phyloP scores from a whole-genome alignment of 2,888 invertebrate genomes.

The Junonia oenone region DNA sequence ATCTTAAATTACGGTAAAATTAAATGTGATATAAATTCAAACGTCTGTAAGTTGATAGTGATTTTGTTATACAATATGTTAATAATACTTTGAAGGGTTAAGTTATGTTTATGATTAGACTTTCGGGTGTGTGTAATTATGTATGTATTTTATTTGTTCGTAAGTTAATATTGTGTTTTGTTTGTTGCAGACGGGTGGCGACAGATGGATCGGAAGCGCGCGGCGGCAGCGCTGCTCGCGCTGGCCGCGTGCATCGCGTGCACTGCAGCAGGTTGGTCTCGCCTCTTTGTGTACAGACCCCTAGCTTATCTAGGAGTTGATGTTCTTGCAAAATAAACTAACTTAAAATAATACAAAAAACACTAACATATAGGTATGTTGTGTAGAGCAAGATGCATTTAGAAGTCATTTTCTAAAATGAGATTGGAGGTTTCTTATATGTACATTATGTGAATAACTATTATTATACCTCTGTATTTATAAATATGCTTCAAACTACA shows the following conservation, averaged over 20 bases:
- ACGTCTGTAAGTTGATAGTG: background rate
- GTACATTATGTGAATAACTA: too few relatives aligned
- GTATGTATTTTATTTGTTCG: background rate
- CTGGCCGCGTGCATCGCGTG: slow-evolving; percentile 73
- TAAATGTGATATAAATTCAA: background rate
- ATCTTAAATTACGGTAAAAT: background rate
- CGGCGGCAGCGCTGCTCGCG: slow-evolving; percentile 77
- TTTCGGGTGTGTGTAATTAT: background rate
- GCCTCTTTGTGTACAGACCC: background rate
- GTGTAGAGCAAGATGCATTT: too few relatives aligned
- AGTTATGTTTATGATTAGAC: background rate
- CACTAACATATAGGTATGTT: too few relatives aligned
- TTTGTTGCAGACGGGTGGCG: slow-evolving; percentile 67
- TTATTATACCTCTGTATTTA: too few relatives aligned
- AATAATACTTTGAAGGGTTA: background rate
- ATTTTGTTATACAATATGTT: background rate
- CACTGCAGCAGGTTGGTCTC: slow-evolving; percentile 61
- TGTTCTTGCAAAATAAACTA: too few relatives aligned
- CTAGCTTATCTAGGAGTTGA: too few relatives aligned
- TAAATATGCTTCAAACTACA: too few relatives aligned
- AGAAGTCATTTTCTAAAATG: too few relatives aligned
- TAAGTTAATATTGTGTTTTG: slow-evolving; percentile 3
- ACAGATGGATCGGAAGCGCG: slow-evolving; percentile 77
- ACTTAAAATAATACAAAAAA: too few relatives aligned
- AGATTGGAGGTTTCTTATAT: too few relatives aligned